A percentile compares a stretch with the other conserved stretches of the same genome.
phyloP scores from a whole-genome alignment of 2,888 invertebrate genomes.

The Eilema sororculum region DNA sequence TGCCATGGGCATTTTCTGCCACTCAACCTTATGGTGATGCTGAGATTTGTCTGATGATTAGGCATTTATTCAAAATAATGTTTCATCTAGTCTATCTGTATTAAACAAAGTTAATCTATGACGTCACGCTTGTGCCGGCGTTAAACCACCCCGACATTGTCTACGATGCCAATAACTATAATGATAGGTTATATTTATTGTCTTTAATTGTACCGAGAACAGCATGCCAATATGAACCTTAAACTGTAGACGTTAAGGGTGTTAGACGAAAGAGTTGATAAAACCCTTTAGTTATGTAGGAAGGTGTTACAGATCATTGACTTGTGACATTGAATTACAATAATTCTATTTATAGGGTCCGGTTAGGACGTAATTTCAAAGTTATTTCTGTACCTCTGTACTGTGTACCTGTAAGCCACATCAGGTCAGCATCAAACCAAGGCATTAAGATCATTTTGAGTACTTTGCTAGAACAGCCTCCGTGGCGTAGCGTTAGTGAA shows the following conservation, averaged over 20 bases:
- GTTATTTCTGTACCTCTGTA: background rate
- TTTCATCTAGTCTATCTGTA: background rate
- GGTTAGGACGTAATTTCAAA: background rate
- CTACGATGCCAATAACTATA: slow-evolving; percentile 38
- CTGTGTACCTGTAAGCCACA: too few relatives aligned
- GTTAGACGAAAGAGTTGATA: slow-evolving; percentile 10
- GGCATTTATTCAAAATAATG: background rate
- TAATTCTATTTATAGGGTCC: slow-evolving; percentile 3
- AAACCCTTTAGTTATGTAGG: slow-evolving; percentile 43
- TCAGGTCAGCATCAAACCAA: too few relatives aligned
- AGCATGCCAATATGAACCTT: slow-evolving; percentile 5
- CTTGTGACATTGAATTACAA: slow-evolving; percentile 56
- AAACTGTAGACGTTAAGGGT: background rate
- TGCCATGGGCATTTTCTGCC: too few relatives aligned
- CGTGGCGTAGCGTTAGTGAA: too few relatives aligned
- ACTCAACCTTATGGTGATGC: too few relatives aligned
- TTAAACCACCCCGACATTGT: slow-evolving; percentile 43
- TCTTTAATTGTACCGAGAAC: slow-evolving; percentile 28
- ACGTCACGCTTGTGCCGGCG: slow-evolving; percentile 54
- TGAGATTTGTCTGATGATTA: too few relatives aligned
- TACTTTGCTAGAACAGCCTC: too few relatives aligned
- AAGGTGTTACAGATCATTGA: slow-evolving; percentile 57
- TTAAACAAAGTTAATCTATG: slow-evolving; percentile 28
- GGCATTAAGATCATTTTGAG: too few relatives aligned
- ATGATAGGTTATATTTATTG: slow-evolving; percentile 36